phyloP scores from a whole-genome alignment of 2,797 vertebrate species.

The Distichodus sexfasciatus region DNA sequence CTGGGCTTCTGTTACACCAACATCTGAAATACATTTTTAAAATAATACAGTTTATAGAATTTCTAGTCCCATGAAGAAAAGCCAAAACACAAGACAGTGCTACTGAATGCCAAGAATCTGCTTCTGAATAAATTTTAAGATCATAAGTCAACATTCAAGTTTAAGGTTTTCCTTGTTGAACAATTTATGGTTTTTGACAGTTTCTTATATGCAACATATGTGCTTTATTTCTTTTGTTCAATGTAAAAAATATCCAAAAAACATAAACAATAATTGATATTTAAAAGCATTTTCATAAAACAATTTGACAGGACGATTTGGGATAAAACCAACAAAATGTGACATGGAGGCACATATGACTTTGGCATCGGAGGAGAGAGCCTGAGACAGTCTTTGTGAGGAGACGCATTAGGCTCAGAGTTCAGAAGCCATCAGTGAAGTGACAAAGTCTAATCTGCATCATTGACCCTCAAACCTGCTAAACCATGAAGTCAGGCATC shows the following conservation, averaged over 20 bases:
- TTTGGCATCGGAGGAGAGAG: conserved; percentile 61
- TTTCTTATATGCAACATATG: conserved; percentile 75
- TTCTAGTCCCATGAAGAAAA: not conserved
- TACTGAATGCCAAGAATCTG: conserved; percentile 38
- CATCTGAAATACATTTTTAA: conserved; percentile 23
- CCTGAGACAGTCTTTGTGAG: conserved; percentile 45
- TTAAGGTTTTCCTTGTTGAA: conserved; percentile 62
- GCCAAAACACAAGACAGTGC: conserved; percentile 44
- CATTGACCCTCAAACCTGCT: conserved; percentile 37
- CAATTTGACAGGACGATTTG: conserved; percentile 53
- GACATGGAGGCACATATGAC: conserved; percentile 65
- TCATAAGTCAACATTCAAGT: conserved; percentile 41
- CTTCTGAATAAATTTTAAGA: conserved; percentile 34
- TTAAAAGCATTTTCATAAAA: conserved; percentile 59
- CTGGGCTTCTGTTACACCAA: not conserved
- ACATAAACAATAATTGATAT: conserved; percentile 29
- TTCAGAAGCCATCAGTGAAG: conserved; percentile 60
- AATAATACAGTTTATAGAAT: conserved; percentile 8
- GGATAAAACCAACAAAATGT: conserved; percentile 48
- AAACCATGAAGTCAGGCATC: conserved; percentile 25
- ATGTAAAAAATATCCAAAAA: conserved; percentile 68
- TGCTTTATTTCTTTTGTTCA: conserved; percentile 73
- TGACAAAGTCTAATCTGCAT: conserved; percentile 39
- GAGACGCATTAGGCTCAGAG: conserved; percentile 66
- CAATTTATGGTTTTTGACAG: conserved; percentile 69